Evolutionary conservation across 2,888 invertebrate species (phyloP).

Genomic region (Troides aeacus): DNA sequence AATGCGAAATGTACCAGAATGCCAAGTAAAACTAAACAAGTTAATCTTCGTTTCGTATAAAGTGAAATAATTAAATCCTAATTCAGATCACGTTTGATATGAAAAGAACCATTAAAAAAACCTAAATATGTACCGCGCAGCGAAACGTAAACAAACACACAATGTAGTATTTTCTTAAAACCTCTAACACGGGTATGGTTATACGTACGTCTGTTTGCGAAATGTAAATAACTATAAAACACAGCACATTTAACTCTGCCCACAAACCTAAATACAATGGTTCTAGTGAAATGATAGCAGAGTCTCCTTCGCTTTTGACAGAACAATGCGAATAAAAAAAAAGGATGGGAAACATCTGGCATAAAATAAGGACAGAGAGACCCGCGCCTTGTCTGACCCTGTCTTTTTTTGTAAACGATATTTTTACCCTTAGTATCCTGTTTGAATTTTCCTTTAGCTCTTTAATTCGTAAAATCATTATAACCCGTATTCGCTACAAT

Average conservation of each 20-base stretch:
- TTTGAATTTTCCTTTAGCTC: constrained; percentile 18
- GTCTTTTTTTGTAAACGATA: constrained; percentile 28
- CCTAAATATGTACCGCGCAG: not conserved
- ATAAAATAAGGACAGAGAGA: constrained; percentile 28
- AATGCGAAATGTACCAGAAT: too few species aligned
- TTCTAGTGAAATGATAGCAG: constrained; percentile 21
- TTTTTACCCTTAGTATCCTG: constrained; percentile 25
- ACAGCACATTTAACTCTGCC: constrained; percentile 17
- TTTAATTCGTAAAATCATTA: constrained; percentile 11
- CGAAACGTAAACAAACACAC: not conserved
- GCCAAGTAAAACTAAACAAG: too few species aligned
- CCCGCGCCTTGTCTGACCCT: constrained; percentile 21
- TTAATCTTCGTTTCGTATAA: too few species aligned
- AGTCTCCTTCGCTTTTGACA: constrained; percentile 24
- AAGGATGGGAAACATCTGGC: constrained; percentile 30
- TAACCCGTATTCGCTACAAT: not conserved
- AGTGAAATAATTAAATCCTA: not conserved
- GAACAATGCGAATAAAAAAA: constrained; percentile 29
- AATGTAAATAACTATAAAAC: constrained; percentile 21
- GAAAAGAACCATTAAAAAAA: not conserved
- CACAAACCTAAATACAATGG: constrained; percentile 28
- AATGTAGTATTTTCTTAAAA: not conserved
- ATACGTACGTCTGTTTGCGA: constrained; percentile 18
- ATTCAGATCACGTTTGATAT: not conserved
- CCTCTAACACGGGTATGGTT: not conserved